phyloP scores from a whole-genome alignment of 1,140 invertebrate genomes.

The Drosophila melanica region DNA sequence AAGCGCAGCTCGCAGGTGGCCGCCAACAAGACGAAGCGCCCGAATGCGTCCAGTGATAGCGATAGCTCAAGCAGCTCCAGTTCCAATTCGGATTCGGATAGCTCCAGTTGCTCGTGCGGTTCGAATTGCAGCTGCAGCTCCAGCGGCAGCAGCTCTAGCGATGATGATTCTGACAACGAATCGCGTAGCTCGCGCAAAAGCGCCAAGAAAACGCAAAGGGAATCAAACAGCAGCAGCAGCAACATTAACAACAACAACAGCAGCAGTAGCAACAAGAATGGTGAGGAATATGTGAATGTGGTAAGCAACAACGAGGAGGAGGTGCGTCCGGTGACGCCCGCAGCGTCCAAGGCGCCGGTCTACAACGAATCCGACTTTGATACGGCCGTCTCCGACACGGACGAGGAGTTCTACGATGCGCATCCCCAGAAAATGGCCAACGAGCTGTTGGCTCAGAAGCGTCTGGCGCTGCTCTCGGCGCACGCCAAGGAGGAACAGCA shows the following conservation, averaged over 20 bases:
- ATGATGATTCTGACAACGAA: constrained; percentile 85
- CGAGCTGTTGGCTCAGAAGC: constrained; percentile 89
- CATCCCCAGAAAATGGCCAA: constrained; percentile 89
- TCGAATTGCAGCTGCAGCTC: constrained; percentile 88
- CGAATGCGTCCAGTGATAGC: constrained; percentile 89
- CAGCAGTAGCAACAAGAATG: constrained; percentile 21
- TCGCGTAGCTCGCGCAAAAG: constrained; percentile 77
- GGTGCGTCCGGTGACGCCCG: constrained; percentile 17
- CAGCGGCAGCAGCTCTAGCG: constrained; percentile 88
- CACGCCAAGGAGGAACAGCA: constrained; percentile 85
- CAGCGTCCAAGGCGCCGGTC: constrained; percentile 48
- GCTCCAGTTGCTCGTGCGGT: constrained; percentile 89
- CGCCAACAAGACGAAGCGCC: constrained; percentile 28
- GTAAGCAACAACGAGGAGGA: constrained; percentile 41
- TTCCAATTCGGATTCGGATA: constrained; percentile 72
- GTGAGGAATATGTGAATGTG: constrained; percentile 53
- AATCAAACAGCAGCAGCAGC: constrained; percentile 38
- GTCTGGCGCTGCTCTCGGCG: constrained; percentile 87
- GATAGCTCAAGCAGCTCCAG: constrained; percentile 88
- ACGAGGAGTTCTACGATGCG: constrained; percentile 94
- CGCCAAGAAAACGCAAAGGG: constrained; percentile 35
- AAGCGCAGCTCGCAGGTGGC: constrained; percentile 19
- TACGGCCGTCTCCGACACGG: constrained; percentile 92
- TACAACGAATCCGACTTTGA: constrained; percentile 90
- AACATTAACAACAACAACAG: constrained; percentile 33